Percentiles rank a stretch among this genome's conserved stretches.
Conservation (phyloP, 2,888 invertebrate genomes). For the Perizoma affinitatum region DNA sequence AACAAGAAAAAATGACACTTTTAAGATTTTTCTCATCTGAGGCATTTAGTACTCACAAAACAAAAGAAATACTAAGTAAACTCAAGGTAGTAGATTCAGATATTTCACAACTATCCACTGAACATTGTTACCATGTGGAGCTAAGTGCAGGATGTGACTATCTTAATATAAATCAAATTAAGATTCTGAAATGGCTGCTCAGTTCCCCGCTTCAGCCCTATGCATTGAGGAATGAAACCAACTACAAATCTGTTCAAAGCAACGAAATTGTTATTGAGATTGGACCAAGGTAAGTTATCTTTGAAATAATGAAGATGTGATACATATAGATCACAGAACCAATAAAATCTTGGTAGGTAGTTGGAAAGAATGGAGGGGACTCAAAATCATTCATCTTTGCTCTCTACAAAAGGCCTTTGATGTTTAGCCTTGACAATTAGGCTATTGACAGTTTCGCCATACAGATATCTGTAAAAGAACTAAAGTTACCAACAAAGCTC, state of each 20-base stretch:
- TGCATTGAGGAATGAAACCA: slow-evolving; percentile 81
- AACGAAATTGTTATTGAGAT: slow-evolving; percentile 89
- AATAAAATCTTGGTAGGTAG: too few relatives aligned
- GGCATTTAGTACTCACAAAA: slow-evolving; percentile 85
- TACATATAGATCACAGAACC: too few relatives aligned
- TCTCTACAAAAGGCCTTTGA: too few relatives aligned
- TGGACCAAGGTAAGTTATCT: slow-evolving; percentile 89
- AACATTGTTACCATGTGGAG: slow-evolving; percentile 93
- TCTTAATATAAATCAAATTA: slow-evolving; percentile 85
- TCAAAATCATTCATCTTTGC: too few relatives aligned
- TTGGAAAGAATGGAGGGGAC: too few relatives aligned
- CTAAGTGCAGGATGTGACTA: slow-evolving; percentile 72
- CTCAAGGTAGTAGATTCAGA: slow-evolving; percentile 75
- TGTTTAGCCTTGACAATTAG: too few relatives aligned
- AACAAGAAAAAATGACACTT: slow-evolving; percentile 74
- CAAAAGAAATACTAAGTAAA: slow-evolving; percentile 82
- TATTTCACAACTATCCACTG: slow-evolving; percentile 85
- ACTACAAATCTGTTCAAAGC: slow-evolving; percentile 67
- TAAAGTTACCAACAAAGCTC: too few relatives aligned
- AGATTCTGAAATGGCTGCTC: slow-evolving; percentile 90
- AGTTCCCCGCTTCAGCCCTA: slow-evolving; percentile 87
- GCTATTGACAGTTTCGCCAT: too few relatives aligned
- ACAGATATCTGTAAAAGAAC: too few relatives aligned
- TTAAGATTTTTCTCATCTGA: slow-evolving; percentile 85
- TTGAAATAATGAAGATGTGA: background rate